These are phyloP conservation scores for Monopis laevigella DNA, from an alignment of 2,888 invertebrate genomes.

Conservation along the genomic window DNA sequence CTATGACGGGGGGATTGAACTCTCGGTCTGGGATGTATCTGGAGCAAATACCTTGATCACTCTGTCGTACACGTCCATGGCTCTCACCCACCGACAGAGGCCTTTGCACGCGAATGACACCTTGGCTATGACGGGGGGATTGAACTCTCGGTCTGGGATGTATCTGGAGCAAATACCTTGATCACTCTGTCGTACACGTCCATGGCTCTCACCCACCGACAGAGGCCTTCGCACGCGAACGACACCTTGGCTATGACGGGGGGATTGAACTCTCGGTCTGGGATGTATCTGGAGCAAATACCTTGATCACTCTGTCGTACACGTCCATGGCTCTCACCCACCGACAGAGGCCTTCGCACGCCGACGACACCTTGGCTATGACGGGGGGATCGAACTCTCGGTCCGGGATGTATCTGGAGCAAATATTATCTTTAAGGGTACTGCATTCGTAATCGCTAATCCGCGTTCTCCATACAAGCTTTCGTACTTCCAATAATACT, in stretches of 20 bases:
- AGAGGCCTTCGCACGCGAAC: constrained; percentile 95
- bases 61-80: constrained; percentile 96
- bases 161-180: constrained; percentile 73
- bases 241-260: constrained; percentile 89
- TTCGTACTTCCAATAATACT: too few species aligned
- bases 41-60: constrained; percentile 74
- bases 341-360: constrained; percentile 94
- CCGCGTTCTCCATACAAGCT: too few species aligned
- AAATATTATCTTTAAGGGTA: too few species aligned
- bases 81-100: constrained; percentile 94
- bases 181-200: constrained; percentile 96
- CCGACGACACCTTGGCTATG: constrained; percentile 91
- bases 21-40: constrained; percentile 90
- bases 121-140: constrained; percentile 86
- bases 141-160: constrained; percentile 89
- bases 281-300: constrained; percentile 74
- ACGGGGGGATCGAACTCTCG: constrained; percentile 90
- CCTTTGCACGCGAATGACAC: constrained; percentile 97
- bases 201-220: constrained; percentile 96
- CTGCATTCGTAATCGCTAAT: too few species aligned
- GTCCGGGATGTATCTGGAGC: constrained; percentile 81
- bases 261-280: constrained; percentile 91
- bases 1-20: constrained; percentile 88
- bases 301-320: constrained; percentile 90
- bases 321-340: constrained; percentile 98